These are phyloP conservation scores for Odiellus spinosus DNA, from an alignment of 2,888 invertebrate genomes.

Conservation along the genomic window DNA sequence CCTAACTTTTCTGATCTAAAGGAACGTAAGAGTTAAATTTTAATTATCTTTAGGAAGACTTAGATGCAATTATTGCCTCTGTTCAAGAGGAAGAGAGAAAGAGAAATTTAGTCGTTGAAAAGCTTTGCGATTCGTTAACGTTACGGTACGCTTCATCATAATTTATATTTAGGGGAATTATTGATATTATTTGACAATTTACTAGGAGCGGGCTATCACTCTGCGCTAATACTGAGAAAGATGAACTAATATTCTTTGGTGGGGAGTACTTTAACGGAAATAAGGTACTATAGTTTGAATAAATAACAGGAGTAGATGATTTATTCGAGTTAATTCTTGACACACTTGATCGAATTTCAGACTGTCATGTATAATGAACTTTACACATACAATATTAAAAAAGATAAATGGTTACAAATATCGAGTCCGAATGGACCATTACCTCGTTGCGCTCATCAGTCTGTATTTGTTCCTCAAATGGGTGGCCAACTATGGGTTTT, in stretches of 20 bases:
- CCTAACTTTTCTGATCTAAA: too few species aligned
- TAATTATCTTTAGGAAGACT: too few species aligned
- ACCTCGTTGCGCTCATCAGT: conserved; percentile 65
- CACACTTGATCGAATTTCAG: conserved; percentile 36
- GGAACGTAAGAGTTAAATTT: too few species aligned
- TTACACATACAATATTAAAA: conserved; percentile 59
- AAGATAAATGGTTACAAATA: conserved; percentile 60
- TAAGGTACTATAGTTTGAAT: too few species aligned
- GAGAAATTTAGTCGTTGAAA: too few species aligned
- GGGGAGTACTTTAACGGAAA: conserved; percentile 82
- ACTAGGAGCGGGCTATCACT: conserved; percentile 61
- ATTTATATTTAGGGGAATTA: too few species aligned
- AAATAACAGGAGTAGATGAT: too few species aligned
- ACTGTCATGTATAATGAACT: conserved; percentile 74
- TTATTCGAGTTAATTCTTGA: too few species aligned
- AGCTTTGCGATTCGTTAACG: too few species aligned
- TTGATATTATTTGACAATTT: conserved; percentile 9
- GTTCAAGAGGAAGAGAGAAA: too few species aligned
- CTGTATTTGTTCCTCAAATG: conserved; percentile 52
- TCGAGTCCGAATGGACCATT: conserved; percentile 72
- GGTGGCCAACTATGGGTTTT: conserved; percentile 63
- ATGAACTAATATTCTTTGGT: conserved; percentile 75
- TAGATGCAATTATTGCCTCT: too few species aligned
- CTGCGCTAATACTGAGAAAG: conserved; percentile 65
- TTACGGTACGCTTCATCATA: too few species aligned